Conservation (phyloP, 2,113 vertebrate species). For the Tonatia bakeri region DNA sequence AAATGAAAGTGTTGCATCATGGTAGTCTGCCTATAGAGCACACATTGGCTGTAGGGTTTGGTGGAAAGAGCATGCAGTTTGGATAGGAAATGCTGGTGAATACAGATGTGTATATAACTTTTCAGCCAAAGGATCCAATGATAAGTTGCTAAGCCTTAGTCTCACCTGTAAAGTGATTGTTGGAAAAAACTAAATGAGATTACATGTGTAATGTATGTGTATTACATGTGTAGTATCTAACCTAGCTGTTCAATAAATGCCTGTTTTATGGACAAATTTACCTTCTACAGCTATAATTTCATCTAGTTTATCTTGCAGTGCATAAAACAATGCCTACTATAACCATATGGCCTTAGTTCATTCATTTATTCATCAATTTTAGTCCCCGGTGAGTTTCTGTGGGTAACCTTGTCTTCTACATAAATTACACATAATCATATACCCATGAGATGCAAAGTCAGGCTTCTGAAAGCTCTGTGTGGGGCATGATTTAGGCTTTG, state of each 20-base stretch:
- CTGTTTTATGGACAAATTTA: neutral
- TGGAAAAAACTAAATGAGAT: constrained; percentile 16
- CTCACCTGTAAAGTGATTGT: neutral
- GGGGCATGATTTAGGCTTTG: neutral
- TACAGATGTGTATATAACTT: neutral
- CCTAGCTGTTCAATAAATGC: neutral
- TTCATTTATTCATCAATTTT: neutral
- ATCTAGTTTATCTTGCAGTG: neutral
- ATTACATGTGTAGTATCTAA: neutral
- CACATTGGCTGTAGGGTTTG: neutral
- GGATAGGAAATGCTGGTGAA: neutral
- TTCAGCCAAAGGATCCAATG: neutral
- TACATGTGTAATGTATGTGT: neutral
- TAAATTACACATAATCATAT: neutral
- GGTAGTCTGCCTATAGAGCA: neutral
- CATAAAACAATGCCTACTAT: neutral
- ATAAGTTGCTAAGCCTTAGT: neutral
- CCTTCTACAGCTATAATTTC: neutral
- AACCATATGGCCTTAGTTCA: neutral
- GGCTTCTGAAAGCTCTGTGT: neutral
- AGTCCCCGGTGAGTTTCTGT: neutral
- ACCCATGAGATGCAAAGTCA: neutral
- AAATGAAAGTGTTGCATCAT: neutral
- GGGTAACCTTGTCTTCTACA: neutral
- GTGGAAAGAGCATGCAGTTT: neutral